phyloP scores from a whole-genome alignment of 2,797 vertebrate species.

The Zenarchopterus dispar region DNA sequence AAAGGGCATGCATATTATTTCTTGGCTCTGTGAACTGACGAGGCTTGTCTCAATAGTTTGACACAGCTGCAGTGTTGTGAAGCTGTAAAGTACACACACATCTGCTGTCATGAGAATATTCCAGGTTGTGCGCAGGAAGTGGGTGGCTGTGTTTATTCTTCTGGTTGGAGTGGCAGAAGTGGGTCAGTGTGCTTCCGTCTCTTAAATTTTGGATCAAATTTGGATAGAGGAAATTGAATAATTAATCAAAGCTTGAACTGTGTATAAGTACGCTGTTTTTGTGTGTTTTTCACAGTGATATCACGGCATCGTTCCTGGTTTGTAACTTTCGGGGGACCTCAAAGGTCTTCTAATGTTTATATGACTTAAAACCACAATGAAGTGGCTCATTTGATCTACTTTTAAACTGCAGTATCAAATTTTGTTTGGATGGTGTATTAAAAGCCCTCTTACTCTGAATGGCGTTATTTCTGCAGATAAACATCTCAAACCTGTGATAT shows the following conservation, averaged over 20 bases:
- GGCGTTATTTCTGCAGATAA: too few relatives aligned
- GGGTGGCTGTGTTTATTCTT: conserved; percentile 22
- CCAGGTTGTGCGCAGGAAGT: conserved; percentile 2
- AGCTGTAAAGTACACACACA: neutral
- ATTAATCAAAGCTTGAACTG: conserved; percentile 62
- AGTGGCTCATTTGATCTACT: too few relatives aligned
- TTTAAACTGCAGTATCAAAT: too few relatives aligned
- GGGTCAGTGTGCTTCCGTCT: conserved; percentile 57
- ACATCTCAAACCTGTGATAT: too few relatives aligned
- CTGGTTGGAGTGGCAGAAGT: conserved; percentile 64
- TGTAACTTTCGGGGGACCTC: too few relatives aligned
- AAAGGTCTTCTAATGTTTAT: too few relatives aligned
- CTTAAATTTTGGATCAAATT: conserved; percentile 56
- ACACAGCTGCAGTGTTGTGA: neutral
- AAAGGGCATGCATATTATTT: neutral
- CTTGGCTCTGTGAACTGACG: neutral
- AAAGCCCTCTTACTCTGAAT: too few relatives aligned
- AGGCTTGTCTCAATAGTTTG: neutral
- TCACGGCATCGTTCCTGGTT: too few relatives aligned
- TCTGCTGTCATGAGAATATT: too few relatives aligned
- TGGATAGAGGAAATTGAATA: conserved; percentile 61
- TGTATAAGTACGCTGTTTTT: conserved; percentile 18
- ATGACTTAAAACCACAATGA: too few relatives aligned
- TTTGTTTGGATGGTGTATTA: too few relatives aligned
- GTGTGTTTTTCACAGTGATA: neutral